Evolutionary conservation across 2,888 invertebrate species (phyloP), one percentile per base, ranked within the genome.

Genomic region (Pheosia gnoma): DNA sequence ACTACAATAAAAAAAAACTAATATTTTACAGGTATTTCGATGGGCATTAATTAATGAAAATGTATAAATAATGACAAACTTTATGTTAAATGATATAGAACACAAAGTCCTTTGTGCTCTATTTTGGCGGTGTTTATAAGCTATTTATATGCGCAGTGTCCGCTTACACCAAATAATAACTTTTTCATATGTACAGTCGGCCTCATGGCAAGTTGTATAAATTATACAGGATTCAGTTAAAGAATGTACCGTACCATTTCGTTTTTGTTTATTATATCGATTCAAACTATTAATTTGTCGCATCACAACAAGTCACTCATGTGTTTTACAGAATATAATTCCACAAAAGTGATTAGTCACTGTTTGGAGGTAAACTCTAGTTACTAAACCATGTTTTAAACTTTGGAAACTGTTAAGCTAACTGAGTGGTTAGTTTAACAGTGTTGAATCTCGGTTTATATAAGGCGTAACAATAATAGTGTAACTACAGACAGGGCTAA

Each of bases 121-220:
- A 25, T 1, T 25, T 58, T 64, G 79, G 80, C 78, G 81, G 85
- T 81, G 82, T 84, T 76, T 79, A 62, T 55, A 67, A 75, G 77
- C 71, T 62, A 52, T 75, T 68, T 72, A 39, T 54, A 62, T 57
- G 68, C 68, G 69, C 75, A 79, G 74, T 78, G 68, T 80, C 77
- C 78, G 81, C 77, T 78, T 82, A 77, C 83, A 81, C 85, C 86
- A 86, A 87, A 87, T 82, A 84, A 62, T 76, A 82, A 78, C 78
- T 79, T 85, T 82, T 81, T 69, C 54, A 61, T 71, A 67, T 58
- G 54, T 57, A 62, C 61, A 55, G 59, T 59, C 53, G 8, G 60
- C 13, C 53, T 10, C 36, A n/a, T 39, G 52, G 52, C 41, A 51
- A 60, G 68, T 75, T 45, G 36, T 45, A 45, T 45, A n/a, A 7